A percentile compares a stretch with the other conserved stretches of the same genome.
phyloP scores from a whole-genome alignment of 1,140 invertebrate species.

The Diploscapter pachys region DNA sequence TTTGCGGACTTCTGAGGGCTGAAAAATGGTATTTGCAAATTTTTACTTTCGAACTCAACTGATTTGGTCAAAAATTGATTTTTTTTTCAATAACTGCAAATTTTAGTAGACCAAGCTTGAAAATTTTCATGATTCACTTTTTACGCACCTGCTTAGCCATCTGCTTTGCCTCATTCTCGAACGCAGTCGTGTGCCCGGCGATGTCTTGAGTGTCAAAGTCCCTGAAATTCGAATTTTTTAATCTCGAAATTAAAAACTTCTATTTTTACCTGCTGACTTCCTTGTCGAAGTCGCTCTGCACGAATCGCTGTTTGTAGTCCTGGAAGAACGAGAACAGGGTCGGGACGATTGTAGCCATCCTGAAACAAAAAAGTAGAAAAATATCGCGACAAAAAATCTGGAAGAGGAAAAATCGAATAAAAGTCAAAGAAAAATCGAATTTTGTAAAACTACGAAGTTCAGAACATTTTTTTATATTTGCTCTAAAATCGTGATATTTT shows the following conservation, averaged over 20 bases:
- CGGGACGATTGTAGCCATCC: conserved; percentile 9
- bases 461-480: too few relatives aligned
- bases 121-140: too few relatives aligned
- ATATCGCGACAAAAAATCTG: not conserved
- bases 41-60: conserved; percentile 2
- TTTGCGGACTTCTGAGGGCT: conserved; percentile 37
- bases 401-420: too few relatives aligned
- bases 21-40: not conserved
- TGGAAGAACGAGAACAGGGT: conserved; percentile 20
- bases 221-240: not conserved
- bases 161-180: conserved; percentile 26
- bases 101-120: conserved; percentile 14
- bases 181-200: conserved; percentile 6
- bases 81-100: conserved; percentile 12
- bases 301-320: conserved; percentile 7
- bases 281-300: conserved; percentile 2
- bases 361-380: conserved; percentile 26
- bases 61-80: conserved; percentile 7
- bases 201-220: conserved; percentile 22
- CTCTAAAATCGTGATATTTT: too few relatives aligned
- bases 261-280: not conserved
- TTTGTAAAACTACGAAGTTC: too few relatives aligned
- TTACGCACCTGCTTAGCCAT: not conserved
- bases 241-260: too few relatives aligned
- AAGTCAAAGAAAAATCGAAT: too few relatives aligned